phyloP scores from a whole-genome alignment of 2,113 vertebrate genomes.

The Eptesicus fuscus region DNA sequence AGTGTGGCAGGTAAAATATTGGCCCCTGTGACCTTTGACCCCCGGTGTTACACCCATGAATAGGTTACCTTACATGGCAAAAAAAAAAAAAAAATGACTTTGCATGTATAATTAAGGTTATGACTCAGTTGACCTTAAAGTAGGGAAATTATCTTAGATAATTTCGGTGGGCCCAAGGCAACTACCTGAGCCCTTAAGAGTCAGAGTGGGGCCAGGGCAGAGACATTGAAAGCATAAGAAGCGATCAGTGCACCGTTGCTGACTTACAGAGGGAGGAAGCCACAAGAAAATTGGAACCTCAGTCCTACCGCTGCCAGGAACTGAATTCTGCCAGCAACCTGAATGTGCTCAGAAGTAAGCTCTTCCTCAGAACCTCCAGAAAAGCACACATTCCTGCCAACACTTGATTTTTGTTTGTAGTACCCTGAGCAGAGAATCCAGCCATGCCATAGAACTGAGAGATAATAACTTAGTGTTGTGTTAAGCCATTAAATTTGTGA shows the following conservation, averaged over 20 bases:
- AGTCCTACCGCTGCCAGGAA: background rate
- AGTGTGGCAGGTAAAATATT: background rate
- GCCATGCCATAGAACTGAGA: background rate
- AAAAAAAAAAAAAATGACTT: background rate
- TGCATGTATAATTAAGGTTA: background rate
- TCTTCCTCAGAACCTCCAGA: background rate
- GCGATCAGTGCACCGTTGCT: background rate
- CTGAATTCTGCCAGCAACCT: background rate
- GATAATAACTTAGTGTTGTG: background rate
- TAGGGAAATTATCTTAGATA: background rate
- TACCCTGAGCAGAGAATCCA: background rate
- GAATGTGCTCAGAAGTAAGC: background rate
- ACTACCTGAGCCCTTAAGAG: background rate
- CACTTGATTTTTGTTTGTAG: background rate
- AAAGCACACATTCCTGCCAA: background rate
- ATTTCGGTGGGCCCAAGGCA: background rate
- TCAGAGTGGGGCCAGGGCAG: background rate
- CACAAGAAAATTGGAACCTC: background rate
- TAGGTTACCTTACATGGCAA: background rate
- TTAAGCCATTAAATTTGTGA: background rate
- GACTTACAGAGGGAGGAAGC: background rate
- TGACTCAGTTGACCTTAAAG: background rate
- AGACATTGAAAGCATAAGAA: background rate
- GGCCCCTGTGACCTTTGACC: background rate
- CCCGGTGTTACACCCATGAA: background rate